Percentiles rank a stretch among this genome's conserved stretches.
phyloP scores from a whole-genome alignment of 2,113 vertebrate genomes.

The Sebastes schlegelii region DNA sequence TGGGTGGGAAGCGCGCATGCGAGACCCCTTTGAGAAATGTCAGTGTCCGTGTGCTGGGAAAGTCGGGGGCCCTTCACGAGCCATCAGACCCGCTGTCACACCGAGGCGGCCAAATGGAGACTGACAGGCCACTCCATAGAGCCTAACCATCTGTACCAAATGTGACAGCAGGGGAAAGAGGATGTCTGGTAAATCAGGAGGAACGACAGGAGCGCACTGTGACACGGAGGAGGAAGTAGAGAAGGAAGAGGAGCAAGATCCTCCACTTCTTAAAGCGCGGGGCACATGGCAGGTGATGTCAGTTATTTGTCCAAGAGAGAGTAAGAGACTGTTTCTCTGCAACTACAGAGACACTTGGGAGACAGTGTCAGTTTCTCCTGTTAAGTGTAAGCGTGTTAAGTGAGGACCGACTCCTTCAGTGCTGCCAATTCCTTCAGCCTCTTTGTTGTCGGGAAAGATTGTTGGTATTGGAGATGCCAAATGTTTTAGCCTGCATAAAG shows the following conservation, averaged over 20 bases:
- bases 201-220: conserved; percentile 64
- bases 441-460: not conserved
- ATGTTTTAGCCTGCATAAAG: not conserved
- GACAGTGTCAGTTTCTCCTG: conserved; percentile 48
- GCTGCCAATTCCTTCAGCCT: not conserved
- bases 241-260: conserved; percentile 56
- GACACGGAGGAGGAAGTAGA: conserved; percentile 68
- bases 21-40: conserved; percentile 83
- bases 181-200: conserved; percentile 81
- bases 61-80: conserved; percentile 87
- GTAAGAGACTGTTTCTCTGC: conserved; percentile 17
- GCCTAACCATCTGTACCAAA: conserved; percentile 92
- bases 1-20: conserved; percentile 81
- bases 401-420: conserved; percentile 26
- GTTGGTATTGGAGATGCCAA: not conserved
- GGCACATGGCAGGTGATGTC: conserved; percentile 65
- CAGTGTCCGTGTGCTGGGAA: conserved; percentile 86
- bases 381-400: conserved; percentile 25
- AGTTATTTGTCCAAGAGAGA: conserved; percentile 39
- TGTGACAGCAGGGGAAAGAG: conserved; percentile 88
- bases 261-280: conserved; percentile 38
- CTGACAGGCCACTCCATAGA: conserved; percentile 89
- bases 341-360: conserved; percentile 34
- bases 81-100: conserved; percentile 89
- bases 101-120: conserved; percentile 83